A percentile compares a stretch with the other conserved stretches of the same genome.
Evolutionary conservation across 2,113 vertebrate species (phyloP).

Genomic region (Sarotherodon lohbergeri): DNA sequence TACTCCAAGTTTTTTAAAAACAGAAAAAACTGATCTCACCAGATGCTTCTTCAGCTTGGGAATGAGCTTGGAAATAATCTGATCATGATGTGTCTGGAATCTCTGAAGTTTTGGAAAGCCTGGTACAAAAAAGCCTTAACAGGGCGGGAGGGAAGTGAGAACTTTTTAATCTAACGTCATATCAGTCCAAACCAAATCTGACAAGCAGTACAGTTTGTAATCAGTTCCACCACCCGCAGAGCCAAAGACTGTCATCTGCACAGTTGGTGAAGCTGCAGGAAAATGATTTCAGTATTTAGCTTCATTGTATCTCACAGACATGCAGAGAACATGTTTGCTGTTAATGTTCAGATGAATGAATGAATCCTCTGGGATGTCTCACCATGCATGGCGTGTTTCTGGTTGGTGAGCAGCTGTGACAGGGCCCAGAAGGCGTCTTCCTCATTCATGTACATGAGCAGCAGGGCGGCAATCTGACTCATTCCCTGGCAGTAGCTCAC

Average conservation of each 20-base stretch:
- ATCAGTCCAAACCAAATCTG: not conserved
- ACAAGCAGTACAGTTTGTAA: not conserved
- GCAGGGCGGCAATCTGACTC: conserved; percentile 85
- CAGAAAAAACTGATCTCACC: conserved; percentile 56
- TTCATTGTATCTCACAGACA: not conserved
- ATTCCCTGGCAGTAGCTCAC: conserved; percentile 91
- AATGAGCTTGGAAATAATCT: conserved; percentile 83
- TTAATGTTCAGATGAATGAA: not conserved
- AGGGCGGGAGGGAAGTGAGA: not conserved
- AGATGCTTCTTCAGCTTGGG: conserved; percentile 88
- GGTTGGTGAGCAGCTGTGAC: conserved; percentile 82
- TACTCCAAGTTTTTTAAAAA: not conserved
- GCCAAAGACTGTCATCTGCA: not conserved
- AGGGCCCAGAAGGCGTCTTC: conserved; percentile 88
- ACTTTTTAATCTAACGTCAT: not conserved
- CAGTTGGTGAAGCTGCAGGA: not conserved
- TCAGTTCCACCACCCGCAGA: not conserved
- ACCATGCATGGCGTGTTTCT: conserved; percentile 84
- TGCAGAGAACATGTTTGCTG: not conserved
- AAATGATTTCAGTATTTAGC: not conserved
- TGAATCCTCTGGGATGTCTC: conserved; percentile 19
- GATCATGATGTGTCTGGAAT: conserved; percentile 87
- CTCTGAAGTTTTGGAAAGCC: conserved; percentile 89
- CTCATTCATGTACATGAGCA: conserved; percentile 86
- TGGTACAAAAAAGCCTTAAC: conserved; percentile 82